These are phyloP conservation scores for Heterodera schachtii DNA, from an alignment of 1,140 invertebrate genomes.

Conservation along the genomic window DNA sequence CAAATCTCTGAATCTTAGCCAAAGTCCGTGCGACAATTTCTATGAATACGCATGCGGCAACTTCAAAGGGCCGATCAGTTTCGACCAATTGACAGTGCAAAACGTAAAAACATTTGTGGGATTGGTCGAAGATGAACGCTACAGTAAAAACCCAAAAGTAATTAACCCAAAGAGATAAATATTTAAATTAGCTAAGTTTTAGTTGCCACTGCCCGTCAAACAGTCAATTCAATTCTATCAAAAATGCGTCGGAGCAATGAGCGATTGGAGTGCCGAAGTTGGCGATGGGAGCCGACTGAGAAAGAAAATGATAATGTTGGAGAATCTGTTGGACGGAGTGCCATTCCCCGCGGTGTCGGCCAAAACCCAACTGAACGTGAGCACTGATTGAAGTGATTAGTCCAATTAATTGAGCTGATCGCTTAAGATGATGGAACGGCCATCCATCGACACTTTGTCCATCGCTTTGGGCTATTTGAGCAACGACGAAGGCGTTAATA, in stretches of 20 bases:
- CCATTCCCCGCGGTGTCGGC: slow-evolving; percentile 17
- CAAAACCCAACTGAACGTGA: background rate
- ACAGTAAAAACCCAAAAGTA: background rate
- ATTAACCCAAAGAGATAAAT: background rate
- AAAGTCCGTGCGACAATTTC: slow-evolving; percentile 42
- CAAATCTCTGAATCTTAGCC: slow-evolving; percentile 15
- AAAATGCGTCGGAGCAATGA: slow-evolving; percentile 19
- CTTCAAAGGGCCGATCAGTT: slow-evolving; percentile 31
- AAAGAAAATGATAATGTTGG: background rate
- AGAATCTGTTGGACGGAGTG: slow-evolving; percentile 11
- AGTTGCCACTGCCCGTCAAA: slow-evolving; percentile 25
- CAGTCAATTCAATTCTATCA: slow-evolving; percentile 13
- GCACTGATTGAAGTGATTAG: too few relatives aligned
- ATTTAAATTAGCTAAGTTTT: background rate
- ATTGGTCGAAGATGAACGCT: background rate
- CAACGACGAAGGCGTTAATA: slow-evolving; percentile 18
- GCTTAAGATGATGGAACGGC: background rate
- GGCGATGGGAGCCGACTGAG: slow-evolving; percentile 6
- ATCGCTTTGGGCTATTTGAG: slow-evolving; percentile 25
- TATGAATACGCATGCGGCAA: slow-evolving; percentile 42
- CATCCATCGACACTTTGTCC: slow-evolving; percentile 2
- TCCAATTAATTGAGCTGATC: background rate
- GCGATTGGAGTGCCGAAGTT: slow-evolving; percentile 16
- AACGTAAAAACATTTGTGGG: background rate
- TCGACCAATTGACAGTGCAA: slow-evolving; percentile 15